Conservation (phyloP, 2,888 invertebrate species). For the Sphecodes monilicornis region DNA sequence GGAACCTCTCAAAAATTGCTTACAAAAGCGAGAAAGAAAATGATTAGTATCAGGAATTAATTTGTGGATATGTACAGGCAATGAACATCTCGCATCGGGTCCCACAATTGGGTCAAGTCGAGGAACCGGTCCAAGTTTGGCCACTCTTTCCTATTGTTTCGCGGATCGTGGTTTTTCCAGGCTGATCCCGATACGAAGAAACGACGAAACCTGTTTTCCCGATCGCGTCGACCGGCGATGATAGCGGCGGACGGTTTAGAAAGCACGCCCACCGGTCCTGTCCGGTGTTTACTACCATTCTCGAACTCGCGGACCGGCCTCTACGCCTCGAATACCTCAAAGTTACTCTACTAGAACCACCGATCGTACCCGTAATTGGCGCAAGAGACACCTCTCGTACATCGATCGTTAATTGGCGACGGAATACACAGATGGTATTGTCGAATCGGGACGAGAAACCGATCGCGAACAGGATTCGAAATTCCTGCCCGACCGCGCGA, state of each 20-base stretch:
- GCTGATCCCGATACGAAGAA: not conserved
- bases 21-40: too few species aligned
- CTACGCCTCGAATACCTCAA: conserved; percentile 29
- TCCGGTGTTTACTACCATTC: conserved; percentile 42
- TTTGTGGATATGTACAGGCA: too few species aligned
- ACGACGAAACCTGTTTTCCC: conserved; percentile 40
- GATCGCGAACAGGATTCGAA: conserved; percentile 5
- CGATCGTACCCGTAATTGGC: conserved; percentile 29
- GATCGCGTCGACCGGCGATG: conserved; percentile 6
- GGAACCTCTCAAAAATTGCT: too few species aligned
- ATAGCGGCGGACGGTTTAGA: conserved; percentile 23
- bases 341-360: conserved; percentile 33
- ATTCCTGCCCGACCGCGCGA: not conserved
- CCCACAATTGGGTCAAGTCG: not conserved
- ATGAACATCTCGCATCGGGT: too few species aligned
- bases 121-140: not conserved
- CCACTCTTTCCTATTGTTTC: not conserved
- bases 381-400: conserved; percentile 18
- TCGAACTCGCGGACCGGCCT: conserved; percentile 20
- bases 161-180: not conserved
- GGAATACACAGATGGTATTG: not conserved
- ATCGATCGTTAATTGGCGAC: conserved; percentile 16
- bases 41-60: too few species aligned
- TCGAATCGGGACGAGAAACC: conserved; percentile 16
- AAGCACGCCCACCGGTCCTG: conserved; percentile 29